A percentile compares a stretch with the other conserved stretches of the same genome.
phyloP scores from a whole-genome alignment of 2,797 vertebrate species.

The Leptodactylus fallax region DNA sequence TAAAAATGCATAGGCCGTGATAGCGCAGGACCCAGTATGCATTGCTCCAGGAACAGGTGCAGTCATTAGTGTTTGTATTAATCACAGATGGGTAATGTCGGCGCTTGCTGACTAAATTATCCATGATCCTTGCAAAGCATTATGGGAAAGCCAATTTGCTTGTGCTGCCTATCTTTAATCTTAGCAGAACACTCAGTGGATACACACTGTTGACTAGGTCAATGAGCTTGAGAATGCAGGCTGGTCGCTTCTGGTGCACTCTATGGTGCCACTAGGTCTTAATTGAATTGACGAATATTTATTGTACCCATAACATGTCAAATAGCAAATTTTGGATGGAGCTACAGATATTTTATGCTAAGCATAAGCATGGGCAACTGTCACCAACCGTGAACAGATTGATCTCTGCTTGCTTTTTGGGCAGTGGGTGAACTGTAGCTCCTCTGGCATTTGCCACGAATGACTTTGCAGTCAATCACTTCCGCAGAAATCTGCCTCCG shows the following conservation, averaged over 20 bases:
- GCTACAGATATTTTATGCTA: neutral
- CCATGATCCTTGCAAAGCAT: slow-evolving; percentile 29
- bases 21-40: neutral
- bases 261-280: neutral
- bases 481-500: no score
- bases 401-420: neutral
- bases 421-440: no score
- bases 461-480: no score
- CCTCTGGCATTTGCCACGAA: no score
- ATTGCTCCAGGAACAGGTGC: slow-evolving; percentile 25
- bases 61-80: slow-evolving; percentile 44
- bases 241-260: neutral
- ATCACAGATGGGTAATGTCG: slow-evolving; percentile 36
- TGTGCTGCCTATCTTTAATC: slow-evolving; percentile 1
- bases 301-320: neutral
- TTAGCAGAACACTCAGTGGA: neutral
- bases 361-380: neutral
- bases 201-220: neutral
- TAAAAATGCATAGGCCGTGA: slow-evolving; percentile 24
- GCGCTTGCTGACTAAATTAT: slow-evolving; percentile 34
- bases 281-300: neutral
- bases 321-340: neutral
- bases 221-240: no score
- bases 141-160: neutral
- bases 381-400: neutral